Percentiles rank a stretch among this genome's conserved stretches.
These are phyloP conservation scores for Elanus axillaris DNA, from an alignment of 2,113 vertebrate genomes.

Conservation along the genomic window DNA sequence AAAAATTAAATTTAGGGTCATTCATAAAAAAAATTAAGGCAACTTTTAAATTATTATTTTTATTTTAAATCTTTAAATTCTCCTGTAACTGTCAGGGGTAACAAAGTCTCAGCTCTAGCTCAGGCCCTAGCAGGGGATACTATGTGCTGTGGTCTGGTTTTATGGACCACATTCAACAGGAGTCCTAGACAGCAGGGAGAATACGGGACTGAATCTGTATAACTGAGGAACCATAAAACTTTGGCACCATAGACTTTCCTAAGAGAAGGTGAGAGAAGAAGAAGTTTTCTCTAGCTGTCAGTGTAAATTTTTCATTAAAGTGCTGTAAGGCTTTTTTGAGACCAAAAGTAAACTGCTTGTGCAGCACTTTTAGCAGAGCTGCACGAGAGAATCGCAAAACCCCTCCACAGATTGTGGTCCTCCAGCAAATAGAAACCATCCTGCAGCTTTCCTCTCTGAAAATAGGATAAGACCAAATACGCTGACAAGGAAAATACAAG, in stretches of 20 bases:
- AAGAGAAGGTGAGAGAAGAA: background rate
- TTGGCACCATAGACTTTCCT: background rate
- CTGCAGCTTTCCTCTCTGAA: constrained; percentile 4
- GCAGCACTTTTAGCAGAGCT: constrained; percentile 28
- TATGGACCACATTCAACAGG: background rate
- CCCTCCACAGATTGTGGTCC: background rate
- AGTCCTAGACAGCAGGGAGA: background rate
- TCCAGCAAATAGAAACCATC: background rate
- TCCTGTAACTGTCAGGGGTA: background rate
- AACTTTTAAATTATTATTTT: background rate
- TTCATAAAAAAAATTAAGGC: background rate
- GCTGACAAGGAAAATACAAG: constrained; percentile 2
- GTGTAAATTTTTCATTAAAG: constrained; percentile 43
- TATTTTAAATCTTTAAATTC: background rate
- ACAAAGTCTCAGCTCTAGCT: background rate
- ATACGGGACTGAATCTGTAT: background rate
- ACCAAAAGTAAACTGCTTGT: constrained; percentile 25
- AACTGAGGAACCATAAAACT: constrained; percentile 13
- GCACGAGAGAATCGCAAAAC: background rate
- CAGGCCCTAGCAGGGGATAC: background rate
- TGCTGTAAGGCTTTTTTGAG: constrained; percentile 25
- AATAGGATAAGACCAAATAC: constrained; percentile 39
- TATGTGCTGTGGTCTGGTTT: background rate
- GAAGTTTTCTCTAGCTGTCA: constrained; percentile 42
- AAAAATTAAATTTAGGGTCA: background rate